Evolutionary conservation across 2,113 vertebrate species (phyloP).

Genomic region (Tetrax tetrax): DNA sequence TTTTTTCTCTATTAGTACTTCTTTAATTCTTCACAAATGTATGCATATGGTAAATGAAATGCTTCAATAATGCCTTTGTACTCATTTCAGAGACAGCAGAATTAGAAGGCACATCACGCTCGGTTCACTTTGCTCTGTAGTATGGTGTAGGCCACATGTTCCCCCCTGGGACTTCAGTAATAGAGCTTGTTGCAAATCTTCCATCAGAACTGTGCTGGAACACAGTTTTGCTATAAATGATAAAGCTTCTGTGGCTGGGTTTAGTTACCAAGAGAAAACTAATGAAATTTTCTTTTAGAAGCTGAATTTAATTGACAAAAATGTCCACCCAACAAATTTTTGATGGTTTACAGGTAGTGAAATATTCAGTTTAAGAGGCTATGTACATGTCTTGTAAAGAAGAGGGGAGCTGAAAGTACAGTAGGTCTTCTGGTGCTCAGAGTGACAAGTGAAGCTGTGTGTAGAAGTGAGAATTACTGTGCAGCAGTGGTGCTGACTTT

Average conservation of each 20-base stretch:
- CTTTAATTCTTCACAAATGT: background rate
- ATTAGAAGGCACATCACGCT: background rate
- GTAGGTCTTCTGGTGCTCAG: background rate
- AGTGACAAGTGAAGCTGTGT: background rate
- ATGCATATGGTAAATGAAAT: background rate
- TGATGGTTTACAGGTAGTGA: background rate
- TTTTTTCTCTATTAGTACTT: background rate
- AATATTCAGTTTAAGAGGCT: background rate
- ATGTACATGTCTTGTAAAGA: background rate
- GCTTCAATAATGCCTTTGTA: rapidly evolving
- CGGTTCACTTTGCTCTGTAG: background rate
- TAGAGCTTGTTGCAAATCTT: background rate
- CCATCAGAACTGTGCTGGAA: background rate
- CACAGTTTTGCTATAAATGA: background rate
- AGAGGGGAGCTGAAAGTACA: background rate
- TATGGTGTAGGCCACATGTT: background rate
- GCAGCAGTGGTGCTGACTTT: background rate
- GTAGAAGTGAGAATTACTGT: background rate
- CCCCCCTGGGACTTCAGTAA: background rate
- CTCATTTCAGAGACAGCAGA: background rate
- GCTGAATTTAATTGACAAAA: background rate
- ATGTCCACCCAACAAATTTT: background rate
- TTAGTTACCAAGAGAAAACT: background rate
- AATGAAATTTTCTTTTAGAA: background rate
- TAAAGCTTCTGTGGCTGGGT: background rate